Percentiles rank a stretch among this genome's conserved stretches.
phyloP scores from a whole-genome alignment of 2,888 invertebrate genomes.

The Ischnura elegans region DNA sequence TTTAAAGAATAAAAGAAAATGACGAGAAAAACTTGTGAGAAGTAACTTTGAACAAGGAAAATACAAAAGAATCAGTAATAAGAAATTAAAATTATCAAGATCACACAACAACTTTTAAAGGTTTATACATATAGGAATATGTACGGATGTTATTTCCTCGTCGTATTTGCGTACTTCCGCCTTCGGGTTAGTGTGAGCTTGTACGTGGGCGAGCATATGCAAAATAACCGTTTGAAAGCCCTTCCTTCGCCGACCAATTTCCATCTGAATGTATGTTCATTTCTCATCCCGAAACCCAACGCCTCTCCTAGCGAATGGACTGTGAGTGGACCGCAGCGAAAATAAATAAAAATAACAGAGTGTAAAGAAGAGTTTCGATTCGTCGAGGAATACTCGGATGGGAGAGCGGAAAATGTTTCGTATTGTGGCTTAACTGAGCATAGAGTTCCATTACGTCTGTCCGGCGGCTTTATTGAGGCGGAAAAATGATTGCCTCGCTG shows the following conservation, averaged over 20 bases:
- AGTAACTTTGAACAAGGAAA: too few species aligned
- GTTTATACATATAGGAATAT: too few species aligned
- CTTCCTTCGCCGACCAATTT: not conserved
- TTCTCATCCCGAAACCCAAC: not conserved
- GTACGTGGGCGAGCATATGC: not conserved
- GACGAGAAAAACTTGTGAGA: too few species aligned
- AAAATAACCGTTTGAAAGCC: not conserved
- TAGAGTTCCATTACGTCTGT: slow-evolving; percentile 16
- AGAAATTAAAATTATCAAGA: too few species aligned
- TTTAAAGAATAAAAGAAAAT: too few species aligned
- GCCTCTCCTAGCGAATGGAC: not conserved
- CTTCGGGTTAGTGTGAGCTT: too few species aligned
- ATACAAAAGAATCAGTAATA: too few species aligned
- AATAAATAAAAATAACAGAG: not conserved
- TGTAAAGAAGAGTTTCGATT: not conserved
- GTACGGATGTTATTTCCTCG: too few species aligned
- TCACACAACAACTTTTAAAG: too few species aligned
- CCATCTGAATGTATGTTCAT: slow-evolving; percentile 18
- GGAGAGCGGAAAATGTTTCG: slow-evolving; percentile 14
- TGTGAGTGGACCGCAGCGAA: not conserved
- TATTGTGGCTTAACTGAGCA: slow-evolving; percentile 20
- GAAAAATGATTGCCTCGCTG: slow-evolving; percentile 26
- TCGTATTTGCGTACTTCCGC: too few species aligned
- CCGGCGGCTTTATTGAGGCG: slow-evolving; percentile 7
- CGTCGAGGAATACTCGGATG: not conserved